These are phyloP conservation scores for Falco berigora DNA, from an alignment of 2,797 vertebrate genomes.

Conservation along the genomic window DNA sequence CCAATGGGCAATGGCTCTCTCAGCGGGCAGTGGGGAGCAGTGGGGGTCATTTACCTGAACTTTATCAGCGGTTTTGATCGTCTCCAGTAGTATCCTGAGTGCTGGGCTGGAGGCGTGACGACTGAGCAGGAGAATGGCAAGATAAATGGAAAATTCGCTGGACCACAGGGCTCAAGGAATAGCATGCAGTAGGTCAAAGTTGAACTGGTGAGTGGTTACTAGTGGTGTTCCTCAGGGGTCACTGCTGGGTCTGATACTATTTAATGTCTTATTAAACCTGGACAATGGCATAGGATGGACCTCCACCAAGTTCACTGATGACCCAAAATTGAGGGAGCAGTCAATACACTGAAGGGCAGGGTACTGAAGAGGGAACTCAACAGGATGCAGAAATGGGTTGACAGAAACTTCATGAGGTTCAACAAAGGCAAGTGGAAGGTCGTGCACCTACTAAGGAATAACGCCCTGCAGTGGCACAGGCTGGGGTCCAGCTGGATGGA, in stretches of 20 bases:
- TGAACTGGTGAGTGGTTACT: neutral
- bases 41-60: neutral
- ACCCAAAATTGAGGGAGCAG: neutral
- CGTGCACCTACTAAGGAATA: no score
- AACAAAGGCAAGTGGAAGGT: neutral
- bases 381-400: neutral
- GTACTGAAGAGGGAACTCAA: neutral
- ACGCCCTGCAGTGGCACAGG: no score
- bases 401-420: neutral
- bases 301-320: neutral
- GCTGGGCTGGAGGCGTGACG: neutral
- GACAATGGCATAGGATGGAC: neutral
- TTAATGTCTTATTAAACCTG: neutral
- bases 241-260: neutral
- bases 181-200: neutral
- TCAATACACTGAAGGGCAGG: neutral
- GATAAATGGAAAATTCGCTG: neutral
- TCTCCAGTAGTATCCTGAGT: neutral
- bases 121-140: neutral
- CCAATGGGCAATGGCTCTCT: neutral
- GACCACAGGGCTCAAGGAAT: neutral
- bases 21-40: neutral
- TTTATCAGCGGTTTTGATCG: neutral
- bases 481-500: no score
- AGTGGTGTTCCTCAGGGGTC: neutral